Percentiles rank a stretch among this genome's conserved stretches.
These are phyloP conservation scores for Elaphurus davidianus DNA, from an alignment of 2,113 vertebrate species.

Conservation along the genomic window DNA sequence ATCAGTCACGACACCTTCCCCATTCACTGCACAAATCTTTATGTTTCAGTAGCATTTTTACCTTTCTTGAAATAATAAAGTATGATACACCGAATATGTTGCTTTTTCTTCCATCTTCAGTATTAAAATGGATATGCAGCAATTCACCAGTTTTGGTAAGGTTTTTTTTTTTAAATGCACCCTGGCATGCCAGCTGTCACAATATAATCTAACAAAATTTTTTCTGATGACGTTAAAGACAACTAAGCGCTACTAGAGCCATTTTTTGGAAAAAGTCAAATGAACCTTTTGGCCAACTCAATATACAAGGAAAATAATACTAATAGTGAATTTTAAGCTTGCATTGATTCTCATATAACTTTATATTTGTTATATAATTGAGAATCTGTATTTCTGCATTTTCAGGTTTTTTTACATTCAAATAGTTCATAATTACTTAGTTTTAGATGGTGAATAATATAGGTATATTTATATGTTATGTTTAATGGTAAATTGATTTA, in stretches of 20 bases:
- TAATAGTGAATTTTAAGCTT: background rate
- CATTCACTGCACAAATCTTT: background rate
- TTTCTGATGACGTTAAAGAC: background rate
- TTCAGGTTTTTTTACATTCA: slow-evolving; percentile 17
- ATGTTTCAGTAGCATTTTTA: background rate
- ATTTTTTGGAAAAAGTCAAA: background rate
- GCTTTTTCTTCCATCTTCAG: background rate
- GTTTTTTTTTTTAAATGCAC: background rate
- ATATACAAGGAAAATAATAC: background rate
- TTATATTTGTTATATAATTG: slow-evolving; percentile 8
- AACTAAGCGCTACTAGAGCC: background rate
- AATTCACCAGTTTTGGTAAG: background rate
- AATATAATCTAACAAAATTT: background rate
- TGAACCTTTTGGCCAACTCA: background rate
- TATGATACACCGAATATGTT: background rate
- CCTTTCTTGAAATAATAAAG: background rate
- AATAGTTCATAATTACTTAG: slow-evolving; percentile 29
- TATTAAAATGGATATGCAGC: background rate
- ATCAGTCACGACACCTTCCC: background rate
- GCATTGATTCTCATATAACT: background rate
- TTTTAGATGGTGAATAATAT: background rate
- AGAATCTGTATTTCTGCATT: background rate
- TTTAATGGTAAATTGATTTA: slow-evolving; percentile 35
- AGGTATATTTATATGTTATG: background rate
- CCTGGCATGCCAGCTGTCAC: background rate